Evolutionary conservation across 2,888 invertebrate genomes (phyloP), one percentile per base, ranked within the genome.

Genomic region (Aleiodes leptofemur): DNA sequence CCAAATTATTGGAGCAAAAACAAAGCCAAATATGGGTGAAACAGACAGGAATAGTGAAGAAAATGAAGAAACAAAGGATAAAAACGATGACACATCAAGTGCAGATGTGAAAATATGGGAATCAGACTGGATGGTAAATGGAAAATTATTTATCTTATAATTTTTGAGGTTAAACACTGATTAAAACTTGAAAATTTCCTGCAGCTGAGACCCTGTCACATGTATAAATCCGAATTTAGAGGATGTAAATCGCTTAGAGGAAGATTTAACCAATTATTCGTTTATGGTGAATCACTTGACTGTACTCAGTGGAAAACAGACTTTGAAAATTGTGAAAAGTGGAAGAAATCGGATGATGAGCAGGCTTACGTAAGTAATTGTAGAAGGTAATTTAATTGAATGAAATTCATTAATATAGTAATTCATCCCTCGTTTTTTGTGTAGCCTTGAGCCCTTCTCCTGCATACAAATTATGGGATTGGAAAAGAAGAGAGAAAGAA

Each of bases 241-340:
- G 96, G 97, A 80, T 97, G 97, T 87, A 94, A 90, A 70, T 94
- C 95, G 82, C 90, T 95, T 23, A 93, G 90, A 88, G 94, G 92
- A 0, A 91, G 96, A 80, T 96, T 97, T 83, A 94, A 97, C 87
- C 97, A 97, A 89, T 95, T 96, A 87, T 98, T 96, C 86, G 92
- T 97, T 75, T 91, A 91, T 89, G 97, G 97, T 0, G 90, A 95
- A 84, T 88, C 90, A 0, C 72, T 92, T 7, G 95, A 97, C 86
- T 98, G 97, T 86, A 90, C 91, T 3, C 93, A 94, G 82, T 97
- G 97, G 97, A 92, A 95, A 83, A 91, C 90, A 72, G 96, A 97
- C 88, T 94, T 93, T 82, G 87, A 93, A 3, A 96, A 95, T 86
- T 97, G 97, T 87, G 88, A 91, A 71, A 92, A 92, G 85, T 97